Conservation (phyloP, 2,797 vertebrate species). For the Anguilla anguilla region DNA sequence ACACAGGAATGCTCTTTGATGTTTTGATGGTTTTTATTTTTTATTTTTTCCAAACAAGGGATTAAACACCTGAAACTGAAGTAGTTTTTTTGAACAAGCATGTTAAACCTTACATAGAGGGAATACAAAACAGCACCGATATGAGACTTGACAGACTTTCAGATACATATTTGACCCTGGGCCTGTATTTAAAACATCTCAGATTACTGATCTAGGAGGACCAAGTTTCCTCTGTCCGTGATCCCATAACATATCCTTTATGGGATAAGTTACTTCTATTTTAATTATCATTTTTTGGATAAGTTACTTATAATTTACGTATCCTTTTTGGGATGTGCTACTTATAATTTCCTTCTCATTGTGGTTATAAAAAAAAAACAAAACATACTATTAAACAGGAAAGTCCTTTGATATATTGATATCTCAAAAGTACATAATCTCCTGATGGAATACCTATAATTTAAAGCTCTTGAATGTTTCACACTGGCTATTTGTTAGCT, state of each 20-base stretch:
- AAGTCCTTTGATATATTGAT: not conserved
- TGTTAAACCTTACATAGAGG: not conserved
- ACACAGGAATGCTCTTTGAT: not conserved
- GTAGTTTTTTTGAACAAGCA: not conserved
- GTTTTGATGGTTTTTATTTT: not conserved
- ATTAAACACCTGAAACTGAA: not conserved
- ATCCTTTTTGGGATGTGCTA: too few species aligned
- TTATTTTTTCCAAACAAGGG: not conserved
- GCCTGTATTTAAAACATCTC: too few species aligned
- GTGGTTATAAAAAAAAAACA: too few species aligned
- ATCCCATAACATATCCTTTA: too few species aligned
- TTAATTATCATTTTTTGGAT: too few species aligned
- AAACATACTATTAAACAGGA: too few species aligned
- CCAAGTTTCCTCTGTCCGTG: too few species aligned
- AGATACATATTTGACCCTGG: too few species aligned
- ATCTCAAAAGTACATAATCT: not conserved
- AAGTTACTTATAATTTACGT: too few species aligned
- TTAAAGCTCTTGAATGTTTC: not conserved
- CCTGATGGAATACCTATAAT: not conserved
- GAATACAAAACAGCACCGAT: not conserved
- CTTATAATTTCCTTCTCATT: too few species aligned
- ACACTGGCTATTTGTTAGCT: not conserved
- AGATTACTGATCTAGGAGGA: too few species aligned
- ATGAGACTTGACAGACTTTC: not conserved
- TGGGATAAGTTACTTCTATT: too few species aligned